A percentile compares a stretch with the other conserved stretches of the same genome.
These are phyloP conservation scores for Lasioglossum marginatum DNA, from an alignment of 2,888 invertebrate species.

Conservation along the genomic window DNA sequence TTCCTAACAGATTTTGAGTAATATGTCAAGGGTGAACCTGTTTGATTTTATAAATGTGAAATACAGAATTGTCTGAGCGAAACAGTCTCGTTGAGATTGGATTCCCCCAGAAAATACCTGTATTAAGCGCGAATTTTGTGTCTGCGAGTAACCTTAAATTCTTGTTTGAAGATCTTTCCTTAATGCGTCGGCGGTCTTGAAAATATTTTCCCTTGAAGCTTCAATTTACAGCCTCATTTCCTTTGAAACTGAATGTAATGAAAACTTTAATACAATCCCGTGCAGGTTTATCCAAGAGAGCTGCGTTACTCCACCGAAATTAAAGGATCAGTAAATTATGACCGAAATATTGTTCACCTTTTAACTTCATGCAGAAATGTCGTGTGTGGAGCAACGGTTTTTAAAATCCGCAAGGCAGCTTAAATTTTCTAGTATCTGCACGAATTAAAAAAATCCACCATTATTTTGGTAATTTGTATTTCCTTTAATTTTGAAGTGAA, in stretches of 20 bases:
- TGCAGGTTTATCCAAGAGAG: background rate
- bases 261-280: background rate
- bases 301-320: background rate
- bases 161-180: background rate
- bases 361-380: background rate
- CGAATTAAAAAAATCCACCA: background rate
- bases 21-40: background rate
- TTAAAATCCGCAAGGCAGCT: background rate
- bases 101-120: background rate
- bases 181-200: slow-evolving; percentile 1
- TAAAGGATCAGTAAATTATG: background rate
- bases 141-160: background rate
- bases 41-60: background rate
- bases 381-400: background rate
- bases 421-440: background rate
- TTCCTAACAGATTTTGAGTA: background rate
- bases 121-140: background rate
- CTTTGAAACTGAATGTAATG: background rate
- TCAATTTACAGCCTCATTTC: slow-evolving; percentile 1
- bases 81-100: background rate
- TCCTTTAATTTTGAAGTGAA: background rate
- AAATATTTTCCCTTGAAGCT: slow-evolving; percentile 2
- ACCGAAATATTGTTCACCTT: background rate
- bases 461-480: background rate
- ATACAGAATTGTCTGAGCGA: background rate